Evolutionary conservation across 2,113 vertebrate species (phyloP).

Genomic region (Chaenogobius annularis): DNA sequence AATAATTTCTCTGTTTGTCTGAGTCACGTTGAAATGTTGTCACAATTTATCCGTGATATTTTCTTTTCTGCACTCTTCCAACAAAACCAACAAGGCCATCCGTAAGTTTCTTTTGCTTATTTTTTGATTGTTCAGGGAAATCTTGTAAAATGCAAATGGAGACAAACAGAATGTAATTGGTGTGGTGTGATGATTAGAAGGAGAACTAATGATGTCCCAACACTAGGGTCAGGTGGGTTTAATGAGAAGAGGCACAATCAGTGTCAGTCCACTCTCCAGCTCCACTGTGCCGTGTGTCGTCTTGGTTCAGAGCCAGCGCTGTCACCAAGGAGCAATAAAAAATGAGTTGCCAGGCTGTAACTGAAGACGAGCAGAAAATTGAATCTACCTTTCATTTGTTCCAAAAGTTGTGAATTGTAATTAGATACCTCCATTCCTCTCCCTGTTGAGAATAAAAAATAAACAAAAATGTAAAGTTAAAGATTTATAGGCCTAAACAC

Average conservation of each 20-base stretch:
- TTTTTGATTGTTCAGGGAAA: conserved; percentile 72
- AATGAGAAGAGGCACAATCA: conserved; percentile 96
- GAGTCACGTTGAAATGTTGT: no score
- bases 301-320: conserved; percentile 86
- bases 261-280: conserved; percentile 86
- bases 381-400: conserved; percentile 64
- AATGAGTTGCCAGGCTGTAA: conserved; percentile 82
- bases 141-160: conserved; percentile 86
- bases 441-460: background rate
- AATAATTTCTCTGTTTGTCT: no score
- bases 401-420: conserved; percentile 60
- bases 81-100: background rate
- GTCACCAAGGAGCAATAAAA: conserved; percentile 81
- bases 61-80: conserved; percentile 10
- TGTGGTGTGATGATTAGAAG: conserved; percentile 89
- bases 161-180: conserved; percentile 90
- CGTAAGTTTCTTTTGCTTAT: conserved; percentile 26
- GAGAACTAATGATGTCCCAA: conserved; percentile 96
- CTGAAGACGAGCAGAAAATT: conserved; percentile 73
- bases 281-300: conserved; percentile 66
- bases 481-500: background rate
- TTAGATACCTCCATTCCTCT: conserved; percentile 25
- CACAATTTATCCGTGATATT: conserved; percentile 33
- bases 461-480: background rate
- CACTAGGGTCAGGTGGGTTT: conserved; percentile 95